phyloP scores from a whole-genome alignment of 2,113 vertebrate genomes.

The Neodon shergylaensis region DNA sequence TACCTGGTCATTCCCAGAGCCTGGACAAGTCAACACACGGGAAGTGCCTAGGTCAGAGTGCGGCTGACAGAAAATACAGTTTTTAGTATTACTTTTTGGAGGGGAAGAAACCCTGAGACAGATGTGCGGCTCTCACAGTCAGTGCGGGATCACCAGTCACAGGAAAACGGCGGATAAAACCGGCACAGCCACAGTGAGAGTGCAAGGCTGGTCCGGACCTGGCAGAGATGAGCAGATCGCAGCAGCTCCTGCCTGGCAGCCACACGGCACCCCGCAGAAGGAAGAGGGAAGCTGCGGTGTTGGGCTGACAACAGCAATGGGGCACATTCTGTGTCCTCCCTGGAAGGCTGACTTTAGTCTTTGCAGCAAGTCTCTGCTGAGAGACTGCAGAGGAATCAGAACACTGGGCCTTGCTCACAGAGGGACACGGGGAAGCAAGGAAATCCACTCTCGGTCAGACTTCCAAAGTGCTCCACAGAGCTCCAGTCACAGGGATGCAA shows the following conservation, averaged over 20 bases:
- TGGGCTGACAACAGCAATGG: slow-evolving; percentile 53
- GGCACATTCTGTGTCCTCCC: slow-evolving; percentile 27
- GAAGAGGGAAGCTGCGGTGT: slow-evolving; percentile 36
- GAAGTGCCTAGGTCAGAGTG: neutral
- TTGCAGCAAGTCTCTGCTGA: slow-evolving; percentile 15
- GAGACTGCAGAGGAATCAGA: slow-evolving; percentile 47
- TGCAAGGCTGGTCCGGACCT: neutral
- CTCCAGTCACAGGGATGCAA: neutral
- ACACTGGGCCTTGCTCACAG: neutral
- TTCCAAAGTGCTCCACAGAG: neutral
- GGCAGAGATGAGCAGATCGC: neutral
- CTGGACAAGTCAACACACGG: neutral
- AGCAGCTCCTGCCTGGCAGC: neutral
- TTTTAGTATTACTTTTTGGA: neutral
- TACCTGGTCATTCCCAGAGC: slow-evolving; percentile 60
- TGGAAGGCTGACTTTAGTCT: slow-evolving; percentile 61
- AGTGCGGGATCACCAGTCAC: neutral
- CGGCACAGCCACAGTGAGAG: neutral
- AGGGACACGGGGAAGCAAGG: neutral
- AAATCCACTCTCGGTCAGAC: neutral
- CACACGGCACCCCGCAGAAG: slow-evolving; percentile 49
- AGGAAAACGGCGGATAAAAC: neutral
- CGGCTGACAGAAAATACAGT: neutral
- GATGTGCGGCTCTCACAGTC: slow-evolving; percentile 37
- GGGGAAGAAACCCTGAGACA: slow-evolving; percentile 28